Evolutionary conservation across 2,888 invertebrate species (phyloP), one percentile per base, ranked within the genome.

Genomic region (Monopis laevigella): DNA sequence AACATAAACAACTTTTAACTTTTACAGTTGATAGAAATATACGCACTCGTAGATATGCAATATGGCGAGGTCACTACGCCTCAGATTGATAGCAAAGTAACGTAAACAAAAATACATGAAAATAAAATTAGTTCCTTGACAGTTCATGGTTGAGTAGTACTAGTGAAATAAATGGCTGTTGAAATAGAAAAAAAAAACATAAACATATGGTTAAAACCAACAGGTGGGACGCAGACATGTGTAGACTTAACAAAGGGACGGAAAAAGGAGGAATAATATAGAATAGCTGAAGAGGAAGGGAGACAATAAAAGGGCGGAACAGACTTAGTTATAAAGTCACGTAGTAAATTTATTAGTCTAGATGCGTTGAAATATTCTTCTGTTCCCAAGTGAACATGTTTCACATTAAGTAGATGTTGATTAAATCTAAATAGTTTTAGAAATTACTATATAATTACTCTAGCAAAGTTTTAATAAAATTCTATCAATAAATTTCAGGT

Each of bases 201-300:
- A 55, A 64, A 65, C 59, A 63, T 63, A 66, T 40, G 34, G 16
- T 61, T 49, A 46, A 40, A 49, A 45, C 45, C 53, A 64, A 70
- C 75, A 77, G 74, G 67, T 75, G 77, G 56, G 48, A 49, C 26
- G 55, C 53, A 62, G 66, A 67, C 74, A 70, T 66, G 59, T 68
- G 65, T 69, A 58, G 60, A 65, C 61, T 13, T 6, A 10, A 36
- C 19, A 21, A 36, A 36, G 12, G 36, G 65, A 67, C 65, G 62
- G 57, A 48, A 52, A 36, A 11, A 12, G 21, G 21, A 21, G 21
- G 21, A 19, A 36, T 8, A 36, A 21, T 21, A 6, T 12, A 21
- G 2, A 36, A 34, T 19, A 11, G 10, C 3, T 36, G 16, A 40
- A 52, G 54, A 61, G 42, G 48, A 55, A 57, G 56, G 64, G 51